A percentile compares a stretch with the other conserved stretches of the same genome.
phyloP scores from a whole-genome alignment of 1,140 invertebrate species.

The Anoplolepis gracilipes region DNA sequence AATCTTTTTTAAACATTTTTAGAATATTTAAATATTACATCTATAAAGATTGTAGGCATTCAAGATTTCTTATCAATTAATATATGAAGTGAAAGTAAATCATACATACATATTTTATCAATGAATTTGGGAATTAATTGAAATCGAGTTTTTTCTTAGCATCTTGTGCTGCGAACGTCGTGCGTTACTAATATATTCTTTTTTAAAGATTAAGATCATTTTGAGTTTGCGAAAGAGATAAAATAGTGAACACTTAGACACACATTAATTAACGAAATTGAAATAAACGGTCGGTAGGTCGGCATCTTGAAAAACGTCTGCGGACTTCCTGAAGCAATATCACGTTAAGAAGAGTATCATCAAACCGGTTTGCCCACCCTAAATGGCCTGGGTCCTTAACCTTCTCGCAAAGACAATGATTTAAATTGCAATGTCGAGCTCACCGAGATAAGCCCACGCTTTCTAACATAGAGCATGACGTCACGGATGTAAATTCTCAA shows the following conservation, averaged over 20 bases:
- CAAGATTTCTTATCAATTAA: too few relatives aligned
- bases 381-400: conserved; percentile 48
- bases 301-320: not conserved
- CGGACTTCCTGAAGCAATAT: conserved; percentile 25
- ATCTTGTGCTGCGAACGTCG: not conserved
- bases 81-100: too few relatives aligned
- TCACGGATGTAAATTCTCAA: not conserved
- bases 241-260: not conserved
- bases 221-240: not conserved
- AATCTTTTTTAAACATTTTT: too few relatives aligned
- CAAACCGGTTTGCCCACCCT: conserved; percentile 46
- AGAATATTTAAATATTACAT: too few relatives aligned
- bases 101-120: too few relatives aligned
- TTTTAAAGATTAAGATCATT: not conserved
- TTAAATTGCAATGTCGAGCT: conserved; percentile 25
- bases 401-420: conserved; percentile 52
- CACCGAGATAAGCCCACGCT: conserved; percentile 25
- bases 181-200: not conserved
- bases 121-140: not conserved
- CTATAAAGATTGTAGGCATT: too few relatives aligned
- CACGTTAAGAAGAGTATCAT: conserved; percentile 28
- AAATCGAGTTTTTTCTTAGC: not conserved
- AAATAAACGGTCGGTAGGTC: not conserved
- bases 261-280: not conserved
- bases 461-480: not conserved